These are phyloP conservation scores for Timema podura DNA, from an alignment of 2,888 invertebrate species.

Conservation along the genomic window DNA sequence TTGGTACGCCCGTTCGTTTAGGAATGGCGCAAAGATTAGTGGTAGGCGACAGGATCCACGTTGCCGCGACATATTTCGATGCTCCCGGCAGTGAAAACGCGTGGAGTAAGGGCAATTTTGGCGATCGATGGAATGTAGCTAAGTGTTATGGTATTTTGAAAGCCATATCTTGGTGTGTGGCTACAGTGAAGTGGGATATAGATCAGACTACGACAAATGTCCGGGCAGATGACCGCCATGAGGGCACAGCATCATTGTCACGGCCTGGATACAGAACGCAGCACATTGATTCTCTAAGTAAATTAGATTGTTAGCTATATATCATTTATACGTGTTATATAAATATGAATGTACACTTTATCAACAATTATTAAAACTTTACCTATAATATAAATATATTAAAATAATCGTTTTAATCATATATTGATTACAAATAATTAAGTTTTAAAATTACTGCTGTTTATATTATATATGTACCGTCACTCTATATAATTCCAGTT, in stretches of 20 bases:
- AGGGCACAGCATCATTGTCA: not conserved
- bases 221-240: not conserved
- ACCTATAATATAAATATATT: too few species aligned
- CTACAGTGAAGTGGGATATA: constrained; percentile 3
- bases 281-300: not conserved
- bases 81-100: not conserved
- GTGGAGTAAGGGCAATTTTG: not conserved
- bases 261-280: not conserved
- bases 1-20: not conserved
- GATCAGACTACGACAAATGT: not conserved
- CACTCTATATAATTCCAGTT: too few species aligned
- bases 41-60: not conserved
- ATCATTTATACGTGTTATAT: too few species aligned
- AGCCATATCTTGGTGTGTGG: not conserved
- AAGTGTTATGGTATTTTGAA: not conserved
- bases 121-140: not conserved
- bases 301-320: not conserved
- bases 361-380: too few species aligned
- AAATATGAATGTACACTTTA: too few species aligned
- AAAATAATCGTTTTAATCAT: too few species aligned
- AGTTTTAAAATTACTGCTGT: too few species aligned
- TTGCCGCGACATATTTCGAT: not conserved
- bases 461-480: too few species aligned
- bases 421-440: too few species aligned
- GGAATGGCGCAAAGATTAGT: not conserved